A percentile compares a stretch with the other conserved stretches of the same genome.
These are phyloP conservation scores for Diorhabda sublineata DNA, from an alignment of 1,140 invertebrate species.

Conservation along the genomic window DNA sequence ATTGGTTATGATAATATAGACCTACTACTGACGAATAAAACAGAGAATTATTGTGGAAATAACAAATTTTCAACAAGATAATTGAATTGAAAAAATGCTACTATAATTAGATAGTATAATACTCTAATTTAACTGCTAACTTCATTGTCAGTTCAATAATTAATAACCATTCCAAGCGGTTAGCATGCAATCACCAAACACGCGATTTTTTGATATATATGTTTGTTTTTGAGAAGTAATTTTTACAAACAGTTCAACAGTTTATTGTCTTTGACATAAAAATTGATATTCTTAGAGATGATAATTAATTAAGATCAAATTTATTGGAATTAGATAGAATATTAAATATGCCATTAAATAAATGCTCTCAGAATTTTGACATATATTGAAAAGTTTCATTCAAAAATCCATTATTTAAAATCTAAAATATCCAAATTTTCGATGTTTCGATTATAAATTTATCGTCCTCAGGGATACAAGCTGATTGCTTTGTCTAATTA, in stretches of 20 bases:
- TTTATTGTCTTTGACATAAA: not conserved
- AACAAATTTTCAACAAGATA: conserved; percentile 1
- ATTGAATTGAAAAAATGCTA: conserved; percentile 1
- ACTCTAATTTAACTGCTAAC: not conserved
- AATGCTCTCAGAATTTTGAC: too few relatives aligned
- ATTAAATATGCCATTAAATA: too few relatives aligned
- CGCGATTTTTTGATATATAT: not conserved
- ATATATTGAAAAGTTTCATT: too few relatives aligned
- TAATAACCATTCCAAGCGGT: not conserved
- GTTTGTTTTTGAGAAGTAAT: not conserved
- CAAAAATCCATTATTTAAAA: too few relatives aligned
- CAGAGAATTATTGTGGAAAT: not conserved
- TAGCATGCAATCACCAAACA: not conserved
- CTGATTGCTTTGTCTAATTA: too few relatives aligned
- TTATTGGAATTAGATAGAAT: too few relatives aligned
- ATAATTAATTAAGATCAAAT: too few relatives aligned
- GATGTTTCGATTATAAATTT: too few relatives aligned
- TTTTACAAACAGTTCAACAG: not conserved
- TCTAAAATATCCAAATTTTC: too few relatives aligned
- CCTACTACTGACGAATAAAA: not conserved
- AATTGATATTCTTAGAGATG: too few relatives aligned
- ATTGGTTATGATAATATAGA: not conserved
- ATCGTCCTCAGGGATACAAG: too few relatives aligned
- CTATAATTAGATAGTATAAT: not conserved
- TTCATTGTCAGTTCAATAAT: conserved; percentile 3